phyloP scores from a whole-genome alignment of 2,797 vertebrate genomes.

The Crenichthys baileyi region DNA sequence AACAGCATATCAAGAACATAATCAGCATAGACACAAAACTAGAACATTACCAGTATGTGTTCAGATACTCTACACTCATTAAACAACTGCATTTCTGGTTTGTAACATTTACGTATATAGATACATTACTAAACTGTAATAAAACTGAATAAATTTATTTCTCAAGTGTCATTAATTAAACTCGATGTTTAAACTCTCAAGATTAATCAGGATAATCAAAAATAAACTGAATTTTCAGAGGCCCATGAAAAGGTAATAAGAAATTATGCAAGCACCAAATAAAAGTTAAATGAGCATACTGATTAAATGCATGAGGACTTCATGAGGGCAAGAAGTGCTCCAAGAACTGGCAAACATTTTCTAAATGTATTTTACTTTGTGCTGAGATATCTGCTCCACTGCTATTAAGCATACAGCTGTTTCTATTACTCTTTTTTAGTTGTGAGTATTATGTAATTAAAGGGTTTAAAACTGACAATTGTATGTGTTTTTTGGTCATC shows the following conservation, averaged over 20 bases:
- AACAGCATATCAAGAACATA: background rate
- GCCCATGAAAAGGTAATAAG: slow-evolving; percentile 39
- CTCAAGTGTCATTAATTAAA: slow-evolving; percentile 59
- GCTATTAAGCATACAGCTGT: background rate
- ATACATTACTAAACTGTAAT: background rate
- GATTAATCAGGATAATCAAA: slow-evolving; percentile 70
- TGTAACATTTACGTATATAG: background rate
- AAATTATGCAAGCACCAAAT: slow-evolving; percentile 30
- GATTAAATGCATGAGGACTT: slow-evolving; percentile 36
- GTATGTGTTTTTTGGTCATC: background rate
- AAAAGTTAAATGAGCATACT: slow-evolving; percentile 45
- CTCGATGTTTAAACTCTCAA: slow-evolving; percentile 61
- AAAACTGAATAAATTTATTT: slow-evolving; percentile 29
- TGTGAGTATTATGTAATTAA: background rate
- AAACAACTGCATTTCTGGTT: background rate
- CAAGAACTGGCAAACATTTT: slow-evolving; percentile 9
- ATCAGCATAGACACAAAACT: too few relatives aligned
- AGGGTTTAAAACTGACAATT: background rate
- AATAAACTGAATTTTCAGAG: slow-evolving; percentile 66
- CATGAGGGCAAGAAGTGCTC: background rate
- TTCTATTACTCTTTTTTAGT: background rate
- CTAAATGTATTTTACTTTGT: background rate
- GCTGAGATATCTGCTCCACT: background rate
- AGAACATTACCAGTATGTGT: background rate
- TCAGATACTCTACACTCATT: background rate